These are phyloP conservation scores for Venturia canescens DNA, from an alignment of 1,140 invertebrate genomes.

Conservation along the genomic window DNA sequence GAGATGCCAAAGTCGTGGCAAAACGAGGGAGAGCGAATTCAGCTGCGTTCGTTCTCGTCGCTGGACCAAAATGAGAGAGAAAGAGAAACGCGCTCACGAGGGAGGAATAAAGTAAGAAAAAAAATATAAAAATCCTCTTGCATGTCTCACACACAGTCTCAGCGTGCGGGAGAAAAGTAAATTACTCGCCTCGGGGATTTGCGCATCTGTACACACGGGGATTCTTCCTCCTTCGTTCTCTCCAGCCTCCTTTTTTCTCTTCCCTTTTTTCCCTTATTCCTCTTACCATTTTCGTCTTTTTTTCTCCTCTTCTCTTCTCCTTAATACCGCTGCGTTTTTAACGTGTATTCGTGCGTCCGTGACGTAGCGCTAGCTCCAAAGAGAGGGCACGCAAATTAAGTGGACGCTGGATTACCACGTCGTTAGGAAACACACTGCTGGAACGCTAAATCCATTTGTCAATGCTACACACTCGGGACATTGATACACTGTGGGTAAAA, in stretches of 20 bases:
- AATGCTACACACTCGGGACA: conserved; percentile 33
- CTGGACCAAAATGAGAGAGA: conserved; percentile 3
- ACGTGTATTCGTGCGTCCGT: neutral
- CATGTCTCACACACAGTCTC: neutral
- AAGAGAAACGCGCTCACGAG: neutral
- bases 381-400: conserved; percentile 42
- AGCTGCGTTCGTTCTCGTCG: conserved; percentile 12
- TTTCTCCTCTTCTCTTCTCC: neutral
- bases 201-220: conserved; percentile 20
- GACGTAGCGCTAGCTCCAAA: neutral
- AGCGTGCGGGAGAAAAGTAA: conserved; percentile 21
- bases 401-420: conserved; percentile 33
- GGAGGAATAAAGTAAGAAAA: too few species aligned
- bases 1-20: conserved; percentile 47
- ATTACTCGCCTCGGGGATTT: conserved; percentile 25
- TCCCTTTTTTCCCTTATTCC: neutral
- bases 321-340: neutral
- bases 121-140: neutral
- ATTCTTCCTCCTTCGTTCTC: conserved; percentile 21
- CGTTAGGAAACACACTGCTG: conserved; percentile 35
- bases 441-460: conserved; percentile 44
- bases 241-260: neutral
- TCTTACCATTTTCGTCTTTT: neutral
- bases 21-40: conserved; percentile 54
- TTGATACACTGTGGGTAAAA: conserved; percentile 40